Evolutionary conservation across 2,888 invertebrate genomes (phyloP).

Genomic region (Alsophila aescularia): DNA sequence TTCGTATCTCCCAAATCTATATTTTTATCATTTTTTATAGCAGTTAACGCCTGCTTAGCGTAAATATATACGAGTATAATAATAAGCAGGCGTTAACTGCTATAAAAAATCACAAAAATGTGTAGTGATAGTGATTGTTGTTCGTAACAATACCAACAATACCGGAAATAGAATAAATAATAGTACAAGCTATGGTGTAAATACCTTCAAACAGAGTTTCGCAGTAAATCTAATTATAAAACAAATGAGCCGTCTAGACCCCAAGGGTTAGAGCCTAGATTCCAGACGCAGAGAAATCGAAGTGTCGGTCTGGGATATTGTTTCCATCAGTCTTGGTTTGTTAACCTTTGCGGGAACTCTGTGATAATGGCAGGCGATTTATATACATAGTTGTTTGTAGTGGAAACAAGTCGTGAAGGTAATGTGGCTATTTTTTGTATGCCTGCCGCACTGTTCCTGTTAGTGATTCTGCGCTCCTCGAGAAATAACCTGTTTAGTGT

Average conservation of each 20-base stretch:
- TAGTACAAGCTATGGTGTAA: too few species aligned
- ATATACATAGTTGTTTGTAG: conserved; percentile 24
- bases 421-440: background rate
- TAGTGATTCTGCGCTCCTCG: too few species aligned
- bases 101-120: too few species aligned
- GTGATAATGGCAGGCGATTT: conserved; percentile 46
- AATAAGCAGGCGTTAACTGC: too few species aligned
- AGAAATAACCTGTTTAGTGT: too few species aligned
- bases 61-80: too few species aligned
- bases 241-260: conserved; percentile 6
- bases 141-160: too few species aligned
- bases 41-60: too few species aligned
- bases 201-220: background rate
- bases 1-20: too few species aligned
- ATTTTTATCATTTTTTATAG: too few species aligned
- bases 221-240: background rate
- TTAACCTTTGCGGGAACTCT: conserved; percentile 35
- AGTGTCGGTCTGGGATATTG: conserved; percentile 9
- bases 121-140: too few species aligned
- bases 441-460: background rate
- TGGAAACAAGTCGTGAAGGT: conserved; percentile 2
- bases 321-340: conserved; percentile 12
- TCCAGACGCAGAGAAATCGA: conserved; percentile 17
- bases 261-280: conserved; percentile 1
- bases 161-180: too few species aligned